Evolutionary conservation across 2,113 vertebrate species (phyloP), one percentile per base, ranked within the genome.

Genomic region (Ramphastos sulfuratus): DNA sequence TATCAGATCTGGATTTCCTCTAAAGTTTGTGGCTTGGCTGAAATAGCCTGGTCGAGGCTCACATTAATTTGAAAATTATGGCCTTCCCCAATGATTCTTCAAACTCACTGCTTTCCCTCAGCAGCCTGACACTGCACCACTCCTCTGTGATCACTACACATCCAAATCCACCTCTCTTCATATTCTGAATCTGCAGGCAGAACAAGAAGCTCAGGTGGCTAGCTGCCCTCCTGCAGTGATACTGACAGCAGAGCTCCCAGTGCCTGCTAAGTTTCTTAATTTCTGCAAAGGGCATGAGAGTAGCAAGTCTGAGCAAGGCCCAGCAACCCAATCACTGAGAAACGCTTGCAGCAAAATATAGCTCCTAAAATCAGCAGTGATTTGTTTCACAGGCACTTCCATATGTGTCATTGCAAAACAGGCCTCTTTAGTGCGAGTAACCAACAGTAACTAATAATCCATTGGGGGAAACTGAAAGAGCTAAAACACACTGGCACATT

Each of bases 271-370:
- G 18, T 64, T 94, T 83, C 75, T 70, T 85, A 21, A 77, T 56
- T 93, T 84, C 56, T 84, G 61, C 81, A 16, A 42, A 70, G 35
- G 44, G 50, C 66, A 64, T 0, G 1, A 83, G 37, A 31, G 14
- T 88, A 33, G 67, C 85, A 92, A 86, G 93, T 64, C 61, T 84
- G 82, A 82, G 63, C 96, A 92, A 84, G 81, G 86, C 48, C 46
- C 56, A 66, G 63, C 19, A 82, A 67, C 24, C 31, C 55, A 69
- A 15, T 8, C 28, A 59, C 3, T 69, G 42, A 80, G 56, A 92
- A 91, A 79, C 10, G 10, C 9, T 19, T 56, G 15, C 60, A 69
- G 35, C 15, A 80, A 85, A 73, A 91, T 21, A 48, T 2, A 87
- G 54, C 37, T 85, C 33, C 87, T 65, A 73, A 85, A 74, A 59